Base-by-base conservation (phyloP, 2,888 invertebrate species). In the Cinara cedri region DNA sequence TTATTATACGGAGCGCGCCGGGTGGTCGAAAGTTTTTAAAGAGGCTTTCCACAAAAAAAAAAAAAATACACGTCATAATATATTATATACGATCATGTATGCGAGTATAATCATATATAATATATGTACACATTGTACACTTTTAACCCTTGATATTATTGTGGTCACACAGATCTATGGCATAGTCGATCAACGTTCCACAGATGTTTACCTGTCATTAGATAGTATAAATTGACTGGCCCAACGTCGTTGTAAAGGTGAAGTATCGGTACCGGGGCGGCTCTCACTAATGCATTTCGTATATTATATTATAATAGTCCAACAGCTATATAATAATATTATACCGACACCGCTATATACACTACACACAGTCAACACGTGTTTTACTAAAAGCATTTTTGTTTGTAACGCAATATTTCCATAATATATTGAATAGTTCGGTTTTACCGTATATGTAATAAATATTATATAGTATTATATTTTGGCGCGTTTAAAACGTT, bases 321-420 rank as follows among this genome's bases (percentile, higher is more conserved):
- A 19, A 16, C 51, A 16, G 24, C 21, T 46, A 46, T 21, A 57
- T 54, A n/a, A 19, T 21, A 49, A 26, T 34, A 55, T 51, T 42
- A 51, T 63, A 63, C 13, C 21, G n/a, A 21, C 24, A 44, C 57
- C 19, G 9, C 21, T 49, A n/a, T 11, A 34, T 26, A 34, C 3
- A n/a, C n/a, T 34, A 26, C n/a, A n/a, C 54, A 57, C 34, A 57
- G 75, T 55, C 55, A 46, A 76, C 76, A 78, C 13, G 68, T 49
- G 76, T 78, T 49, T 62, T 13, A 70, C 78, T 78, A 78, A 78
- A 78, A 78, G 78, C 78, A 70, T 78, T 68, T 57, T 46, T 57
- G 76, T 68, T 68, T 57, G 51, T 13, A 26, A 24, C 60, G 34
- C n/a, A 13, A 54, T 54, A 26, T 26, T n/a, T 26, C 24, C 57